Evolutionary conservation across 2,888 invertebrate genomes (phyloP).

Genomic region (Oxycera nigricornis): DNA sequence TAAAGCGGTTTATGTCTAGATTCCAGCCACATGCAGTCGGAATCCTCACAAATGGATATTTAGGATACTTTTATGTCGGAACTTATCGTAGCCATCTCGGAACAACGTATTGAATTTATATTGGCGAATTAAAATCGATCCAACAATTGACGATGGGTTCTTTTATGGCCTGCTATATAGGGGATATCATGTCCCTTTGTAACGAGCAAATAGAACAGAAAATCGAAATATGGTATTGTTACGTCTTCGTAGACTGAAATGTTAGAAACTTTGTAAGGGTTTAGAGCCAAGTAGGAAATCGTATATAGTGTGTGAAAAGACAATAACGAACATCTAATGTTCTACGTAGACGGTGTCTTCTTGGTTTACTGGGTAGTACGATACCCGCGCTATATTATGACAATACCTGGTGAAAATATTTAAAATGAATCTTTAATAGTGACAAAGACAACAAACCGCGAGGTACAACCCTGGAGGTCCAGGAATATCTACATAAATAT

Average conservation of each 20-base stretch:
- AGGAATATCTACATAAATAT: too few species aligned
- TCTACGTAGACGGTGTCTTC: too few species aligned
- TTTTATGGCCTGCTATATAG: neutral
- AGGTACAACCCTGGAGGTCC: too few species aligned
- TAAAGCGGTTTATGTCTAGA: neutral
- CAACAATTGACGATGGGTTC: conserved; percentile 11
- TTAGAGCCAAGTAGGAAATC: neutral
- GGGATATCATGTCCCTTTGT: neutral
- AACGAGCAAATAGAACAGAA: neutral
- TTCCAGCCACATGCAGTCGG: conserved; percentile 14
- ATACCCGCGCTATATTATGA: too few species aligned
- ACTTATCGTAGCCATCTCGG: conserved; percentile 24
- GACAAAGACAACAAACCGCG: too few species aligned
- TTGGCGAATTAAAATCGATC: conserved; percentile 40
- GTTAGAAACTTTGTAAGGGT: neutral
- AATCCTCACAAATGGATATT: conserved; percentile 37
- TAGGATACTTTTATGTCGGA: conserved; percentile 39
- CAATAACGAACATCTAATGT: too few species aligned
- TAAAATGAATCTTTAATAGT: too few species aligned
- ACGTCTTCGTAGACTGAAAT: conserved; percentile 12
- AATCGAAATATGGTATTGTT: conserved; percentile 33
- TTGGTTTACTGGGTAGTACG: too few species aligned
- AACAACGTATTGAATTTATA: conserved; percentile 40
- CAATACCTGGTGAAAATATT: too few species aligned
- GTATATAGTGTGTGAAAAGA: neutral